Evolutionary conservation across 2,888 invertebrate genomes (phyloP), one percentile per base, ranked within the genome.

Genomic region (Platypus cylindrus): DNA sequence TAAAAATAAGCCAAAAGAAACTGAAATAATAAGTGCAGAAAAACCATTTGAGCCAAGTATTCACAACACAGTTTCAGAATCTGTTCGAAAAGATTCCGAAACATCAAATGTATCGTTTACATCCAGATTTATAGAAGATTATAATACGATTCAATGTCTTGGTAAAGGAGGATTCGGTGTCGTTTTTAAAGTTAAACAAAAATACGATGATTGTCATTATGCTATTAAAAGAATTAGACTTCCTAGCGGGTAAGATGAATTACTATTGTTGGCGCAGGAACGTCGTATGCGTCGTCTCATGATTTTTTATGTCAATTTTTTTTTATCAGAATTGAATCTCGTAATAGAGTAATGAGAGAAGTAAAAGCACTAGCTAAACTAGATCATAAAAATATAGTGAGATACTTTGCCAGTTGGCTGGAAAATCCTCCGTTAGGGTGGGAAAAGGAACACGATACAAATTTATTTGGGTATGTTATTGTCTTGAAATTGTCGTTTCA

Each of bases 131-230:
- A 68, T 77, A 43, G 74, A 71, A 1, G 94, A 94, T 56, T 95
- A 93, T 61, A 78, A 82, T 29, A 75, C 82, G 16, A 64, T 90
- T 17, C 68, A 76, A 41, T 82, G 85, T 46, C 65, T 91, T 11
- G 91, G 91, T 0, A 74, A 73, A 48, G 97, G 97, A 13, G 97
- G 95, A 0, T 98, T 94, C 61, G 97, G 97, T 0, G 80, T 95
- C 2, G 97, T 98, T 0, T 95, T 95, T 58, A 86, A 94, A 58
- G 93, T 87, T 0, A 77, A 74, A 55, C 93, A 95, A 59, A 89
- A 86, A 58, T 77, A 94, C 36, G 97, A 98, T 56, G 89, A 93
- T 51, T 83, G 87, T 48, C 75, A 76, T 40, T 98, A 97, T 62
- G 97, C 97, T 4, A 80, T 98, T 0, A 98, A 98, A 64, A 70